phyloP scores from a whole-genome alignment of 2,113 vertebrate genomes.

The Caretta caretta region DNA sequence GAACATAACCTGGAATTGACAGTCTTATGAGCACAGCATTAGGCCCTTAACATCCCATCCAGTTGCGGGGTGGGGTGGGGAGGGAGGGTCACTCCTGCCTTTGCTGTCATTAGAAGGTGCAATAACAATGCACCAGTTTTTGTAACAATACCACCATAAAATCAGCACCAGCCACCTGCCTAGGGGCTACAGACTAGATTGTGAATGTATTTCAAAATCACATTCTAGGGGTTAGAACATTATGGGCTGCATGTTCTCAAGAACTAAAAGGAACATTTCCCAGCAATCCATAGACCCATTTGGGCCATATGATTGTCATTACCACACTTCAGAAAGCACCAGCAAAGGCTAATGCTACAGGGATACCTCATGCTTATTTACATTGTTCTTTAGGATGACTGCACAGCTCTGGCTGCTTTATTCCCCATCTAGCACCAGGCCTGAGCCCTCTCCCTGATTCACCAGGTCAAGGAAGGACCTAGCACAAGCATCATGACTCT shows the following conservation, averaged over 20 bases:
- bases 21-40: not conserved
- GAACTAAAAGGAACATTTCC: not conserved
- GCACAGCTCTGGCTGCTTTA: not conserved
- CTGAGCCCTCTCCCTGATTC: not conserved
- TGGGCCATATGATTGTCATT: not conserved
- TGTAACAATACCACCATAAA: not conserved
- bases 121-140: not conserved
- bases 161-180: not conserved
- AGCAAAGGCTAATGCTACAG: not conserved
- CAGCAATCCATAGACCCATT: not conserved
- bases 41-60: accelerated
- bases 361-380: not conserved
- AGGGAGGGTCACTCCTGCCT: not conserved
- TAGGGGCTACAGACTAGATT: accelerated
- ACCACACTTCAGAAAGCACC: accelerated
- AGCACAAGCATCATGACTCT: not conserved
- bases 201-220: accelerated
- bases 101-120: not conserved
- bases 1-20: not conserved
- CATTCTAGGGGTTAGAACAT: too few species aligned
- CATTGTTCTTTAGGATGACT: not conserved
- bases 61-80: accelerated
- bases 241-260: not conserved
- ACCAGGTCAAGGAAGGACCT: too few species aligned
- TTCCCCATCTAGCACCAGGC: not conserved